phyloP scores from a whole-genome alignment of 2,888 invertebrate species.

The Poecilus cupreus region DNA sequence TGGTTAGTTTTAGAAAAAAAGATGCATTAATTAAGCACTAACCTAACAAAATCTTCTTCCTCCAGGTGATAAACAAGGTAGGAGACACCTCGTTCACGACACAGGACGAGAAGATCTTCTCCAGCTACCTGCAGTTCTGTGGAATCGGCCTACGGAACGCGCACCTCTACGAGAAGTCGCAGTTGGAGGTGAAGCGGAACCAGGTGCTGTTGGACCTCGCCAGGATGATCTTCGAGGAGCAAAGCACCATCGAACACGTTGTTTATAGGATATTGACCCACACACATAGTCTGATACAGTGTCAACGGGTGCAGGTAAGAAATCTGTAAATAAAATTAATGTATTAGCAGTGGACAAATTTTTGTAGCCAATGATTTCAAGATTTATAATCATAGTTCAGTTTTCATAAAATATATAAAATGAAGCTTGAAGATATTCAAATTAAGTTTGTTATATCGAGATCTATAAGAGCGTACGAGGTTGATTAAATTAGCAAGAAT shows the following conservation, averaged over 20 bases:
- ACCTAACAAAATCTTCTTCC: conserved; percentile 60
- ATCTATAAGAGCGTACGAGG: too few relatives aligned
- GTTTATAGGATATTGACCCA: conserved; percentile 94
- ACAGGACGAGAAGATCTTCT: conserved; percentile 92
- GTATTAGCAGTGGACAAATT: too few relatives aligned
- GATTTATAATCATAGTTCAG: too few relatives aligned
- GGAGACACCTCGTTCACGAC: conserved; percentile 88
- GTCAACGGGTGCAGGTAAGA: conserved; percentile 93
- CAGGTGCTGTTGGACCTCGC: conserved; percentile 95
- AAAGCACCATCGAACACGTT: conserved; percentile 96
- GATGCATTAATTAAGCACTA: neutral
- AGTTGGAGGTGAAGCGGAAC: conserved; percentile 95
- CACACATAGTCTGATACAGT: conserved; percentile 94
- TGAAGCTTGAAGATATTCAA: too few relatives aligned
- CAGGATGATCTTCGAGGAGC: conserved; percentile 97
- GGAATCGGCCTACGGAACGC: conserved; percentile 96
- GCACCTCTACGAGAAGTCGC: conserved; percentile 96
- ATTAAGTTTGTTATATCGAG: too few relatives aligned
- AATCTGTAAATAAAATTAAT: too few relatives aligned
- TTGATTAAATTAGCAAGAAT: too few relatives aligned
- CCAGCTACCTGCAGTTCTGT: conserved; percentile 96
- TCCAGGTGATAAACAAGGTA: conserved; percentile 91
- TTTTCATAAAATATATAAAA: too few relatives aligned
- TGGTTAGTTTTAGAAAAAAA: too few relatives aligned
- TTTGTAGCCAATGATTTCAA: too few relatives aligned